Percentiles rank a stretch among this genome's conserved stretches.
These are phyloP conservation scores for Dromius quadrimaculatus DNA, from an alignment of 2,888 invertebrate genomes.

Conservation along the genomic window DNA sequence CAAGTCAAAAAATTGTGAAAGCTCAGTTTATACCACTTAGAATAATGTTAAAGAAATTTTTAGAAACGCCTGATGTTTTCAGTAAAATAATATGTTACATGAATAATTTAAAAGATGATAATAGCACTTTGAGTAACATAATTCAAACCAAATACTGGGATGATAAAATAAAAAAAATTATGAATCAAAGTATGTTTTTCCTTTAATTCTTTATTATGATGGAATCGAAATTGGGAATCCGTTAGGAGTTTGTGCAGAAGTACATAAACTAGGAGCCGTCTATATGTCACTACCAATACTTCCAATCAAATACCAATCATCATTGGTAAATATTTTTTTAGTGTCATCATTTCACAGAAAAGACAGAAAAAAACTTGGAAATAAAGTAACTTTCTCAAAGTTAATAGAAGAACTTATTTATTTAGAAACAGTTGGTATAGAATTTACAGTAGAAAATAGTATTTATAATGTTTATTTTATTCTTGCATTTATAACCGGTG, in stretches of 20 bases:
- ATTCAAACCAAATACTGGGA: conserved; percentile 38
- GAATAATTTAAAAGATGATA: background rate
- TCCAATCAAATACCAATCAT: conserved; percentile 19
- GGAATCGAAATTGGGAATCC: conserved; percentile 40
- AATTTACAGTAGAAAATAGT: conserved; percentile 36
- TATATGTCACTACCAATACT: conserved; percentile 32
- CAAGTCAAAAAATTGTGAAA: background rate
- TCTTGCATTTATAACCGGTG: conserved; percentile 54
- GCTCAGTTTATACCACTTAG: background rate
- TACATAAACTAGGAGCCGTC: conserved; percentile 46
- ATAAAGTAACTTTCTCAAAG: conserved; percentile 46
- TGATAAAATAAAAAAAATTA: conserved; percentile 11
- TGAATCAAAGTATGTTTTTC: conserved; percentile 9
- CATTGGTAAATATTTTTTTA: conserved; percentile 47
- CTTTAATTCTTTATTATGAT: conserved; percentile 43
- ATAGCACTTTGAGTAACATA: conserved; percentile 19
- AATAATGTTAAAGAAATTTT: background rate
- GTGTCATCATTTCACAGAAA: conserved; percentile 24
- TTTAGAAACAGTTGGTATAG: conserved; percentile 53
- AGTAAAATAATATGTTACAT: background rate
- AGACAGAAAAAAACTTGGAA: conserved; percentile 43
- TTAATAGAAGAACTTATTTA: conserved; percentile 53
- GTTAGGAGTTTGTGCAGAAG: conserved; percentile 32
- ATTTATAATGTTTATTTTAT: conserved; percentile 53
- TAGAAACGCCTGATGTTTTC: conserved; percentile 6